Evolutionary conservation across 2,888 invertebrate species (phyloP), one percentile per base, ranked within the genome.

Genomic region (Idaea dimidiata): DNA sequence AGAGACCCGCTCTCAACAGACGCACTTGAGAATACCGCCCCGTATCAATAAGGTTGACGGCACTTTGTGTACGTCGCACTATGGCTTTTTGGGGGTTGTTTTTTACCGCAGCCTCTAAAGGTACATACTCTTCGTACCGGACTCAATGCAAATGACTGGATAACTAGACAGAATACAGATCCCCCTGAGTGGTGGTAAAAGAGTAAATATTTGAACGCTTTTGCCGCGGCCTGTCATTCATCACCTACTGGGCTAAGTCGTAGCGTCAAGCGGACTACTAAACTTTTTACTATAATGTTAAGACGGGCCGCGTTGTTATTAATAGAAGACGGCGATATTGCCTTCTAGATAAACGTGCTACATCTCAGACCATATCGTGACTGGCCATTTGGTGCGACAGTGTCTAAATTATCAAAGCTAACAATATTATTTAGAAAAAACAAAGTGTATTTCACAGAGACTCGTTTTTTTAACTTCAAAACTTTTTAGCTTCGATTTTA

Each of bases 21-120:
- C 68, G 63, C 56, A 64, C 66, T 57, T 69, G 69, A 59, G 66
- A 69, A 59, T 62, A 57, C 57, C 60, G 62, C 59, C 60, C 18
- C 58, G 58, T 61, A 60, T 62, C 62, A 57, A 55, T 14, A 58
- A 59, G 62, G 60, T 66, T 65, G 69, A 63, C 71, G 69, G 67
- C 63, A 65, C 65, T 68, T 66, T 63, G 64, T 69, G 69, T 65
- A 67, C 67, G 62, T 65, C 66, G 64, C 54, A 64, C 59, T 64
- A 62, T 59, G 60, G 60, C 59, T 63, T 64, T 66, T 66, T 66
- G 64, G 62, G 43, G 43, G 43, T 43, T 43, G 43, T 43, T 43
- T 43, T 43, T 43, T 43, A 43, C 43, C 14, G 43, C 43, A 43
- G 10, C 43, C 43, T 43, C 43, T 14, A 43, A 43, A 43, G 43